phyloP scores from a whole-genome alignment of 1,140 invertebrate genomes.

The Branchinecta lindahli region DNA sequence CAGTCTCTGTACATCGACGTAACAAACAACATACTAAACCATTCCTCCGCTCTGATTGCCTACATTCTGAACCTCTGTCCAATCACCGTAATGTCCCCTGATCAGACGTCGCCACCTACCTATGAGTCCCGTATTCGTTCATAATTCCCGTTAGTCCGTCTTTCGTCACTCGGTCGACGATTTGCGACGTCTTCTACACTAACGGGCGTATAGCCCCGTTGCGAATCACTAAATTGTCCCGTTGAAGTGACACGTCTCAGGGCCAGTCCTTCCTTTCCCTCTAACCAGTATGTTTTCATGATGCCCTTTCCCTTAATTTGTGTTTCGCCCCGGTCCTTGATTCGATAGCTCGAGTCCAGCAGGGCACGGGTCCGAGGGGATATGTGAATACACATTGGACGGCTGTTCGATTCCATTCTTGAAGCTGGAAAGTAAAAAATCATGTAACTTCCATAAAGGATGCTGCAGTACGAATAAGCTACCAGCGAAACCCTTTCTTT shows the following conservation, averaged over 20 bases:
- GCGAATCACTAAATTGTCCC: slow-evolving; percentile 36
- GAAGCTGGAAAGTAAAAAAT: slow-evolving; percentile 46
- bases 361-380: slow-evolving; percentile 67
- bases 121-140: background rate
- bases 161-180: background rate
- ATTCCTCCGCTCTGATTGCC: too few species aligned
- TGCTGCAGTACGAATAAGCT: too few species aligned
- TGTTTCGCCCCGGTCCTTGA: slow-evolving; percentile 62
- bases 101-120: too few species aligned
- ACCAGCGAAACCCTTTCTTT: too few species aligned
- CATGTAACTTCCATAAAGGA: too few species aligned
- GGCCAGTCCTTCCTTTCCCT: slow-evolving; percentile 33
- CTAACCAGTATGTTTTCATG: slow-evolving; percentile 68
- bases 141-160: background rate
- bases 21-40: too few species aligned
- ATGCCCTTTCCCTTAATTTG: slow-evolving; percentile 64
- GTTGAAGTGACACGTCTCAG: slow-evolving; percentile 22
- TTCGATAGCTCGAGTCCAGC: slow-evolving; percentile 54
- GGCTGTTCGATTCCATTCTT: slow-evolving; percentile 84
- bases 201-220: slow-evolving; percentile 58
- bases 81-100: too few species aligned
- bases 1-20: too few species aligned
- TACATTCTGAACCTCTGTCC: too few species aligned
- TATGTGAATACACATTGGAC: slow-evolving; percentile 85
- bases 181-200: slow-evolving; percentile 65